These are phyloP conservation scores for Atta texana DNA, from an alignment of 1,140 invertebrate species.

Conservation along the genomic window DNA sequence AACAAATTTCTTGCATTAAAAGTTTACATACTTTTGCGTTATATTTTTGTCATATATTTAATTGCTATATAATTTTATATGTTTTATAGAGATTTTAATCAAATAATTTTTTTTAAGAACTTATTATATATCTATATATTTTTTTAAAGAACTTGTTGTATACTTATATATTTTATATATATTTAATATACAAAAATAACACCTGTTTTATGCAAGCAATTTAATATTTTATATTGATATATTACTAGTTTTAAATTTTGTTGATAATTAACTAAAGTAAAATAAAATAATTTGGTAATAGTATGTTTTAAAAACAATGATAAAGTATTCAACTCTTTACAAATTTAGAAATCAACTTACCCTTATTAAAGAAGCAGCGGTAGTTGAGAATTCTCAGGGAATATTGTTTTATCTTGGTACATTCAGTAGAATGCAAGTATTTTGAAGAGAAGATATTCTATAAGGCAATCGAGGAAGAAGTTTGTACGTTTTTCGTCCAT, in stretches of 20 bases:
- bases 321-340: background rate
- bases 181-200: background rate
- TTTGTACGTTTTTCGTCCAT: conserved; percentile 12
- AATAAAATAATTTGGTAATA: background rate
- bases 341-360: conserved; percentile 25
- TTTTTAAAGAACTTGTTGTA: background rate
- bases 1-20: background rate
- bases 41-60: background rate
- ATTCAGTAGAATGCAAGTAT: conserved; percentile 8
- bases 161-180: background rate
- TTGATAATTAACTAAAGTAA: background rate
- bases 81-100: no score
- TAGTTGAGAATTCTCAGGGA: conserved; percentile 7
- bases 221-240: conserved; percentile 3
- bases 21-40: background rate
- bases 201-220: background rate
- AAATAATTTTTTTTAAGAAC: background rate
- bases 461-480: background rate
- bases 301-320: background rate
- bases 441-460: conserved; percentile 18
- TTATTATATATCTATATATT: no score
- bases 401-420: conserved; percentile 38
- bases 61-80: no score
- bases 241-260: background rate
- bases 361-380: background rate